Base-by-base conservation (phyloP, 1,140 invertebrate species). In the Thereuonema tuberculata region DNA sequence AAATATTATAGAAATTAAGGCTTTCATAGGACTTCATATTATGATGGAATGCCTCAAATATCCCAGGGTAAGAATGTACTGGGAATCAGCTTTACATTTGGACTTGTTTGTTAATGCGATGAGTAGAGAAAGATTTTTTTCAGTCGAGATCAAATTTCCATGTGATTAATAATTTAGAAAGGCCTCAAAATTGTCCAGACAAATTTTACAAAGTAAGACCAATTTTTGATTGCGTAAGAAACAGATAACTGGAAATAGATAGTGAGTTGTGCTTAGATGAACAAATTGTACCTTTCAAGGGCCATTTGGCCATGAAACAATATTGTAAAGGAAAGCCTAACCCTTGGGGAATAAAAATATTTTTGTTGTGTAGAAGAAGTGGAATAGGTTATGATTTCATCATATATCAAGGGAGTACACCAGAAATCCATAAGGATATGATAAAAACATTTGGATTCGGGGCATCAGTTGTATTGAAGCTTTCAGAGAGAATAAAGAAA, bases 231-330 rank as follows among this genome's bases (percentile, higher is more conserved):
- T 26, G 49, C 21, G 62, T 71, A 49, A 57, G 61, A 60, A 64
- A 66, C 27, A 47, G 66, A 28, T 70, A 66, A 52, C 47, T 61
- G 29, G 52, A 64, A 31, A 1, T 66, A 23, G 66, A 65, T 59
- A 28, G 60, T 58, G 15, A 65, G 21, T 27, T 64, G 21, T 62
- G 54, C 37, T 56, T 70, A 27, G 68, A 70, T 58, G 64, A 70
- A 54, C 65, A 69, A 62, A 70, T 70, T 63, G 57, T 69, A 1
- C 63, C 67, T 15, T 69, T 70, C 62, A 69, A 67, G 57, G 67
- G 68, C 2, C 20, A 61, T n/a, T 48, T 65, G 29, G 53, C 25
- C 54, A 61, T 68, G 23, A 64, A 65, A 46, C 64, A 69, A 61
- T 65, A 67, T 53, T 52, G 65, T 12, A 62, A 65, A 37, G 53